phyloP scores from a whole-genome alignment of 2,797 vertebrate species.

The Octomys mimax region DNA sequence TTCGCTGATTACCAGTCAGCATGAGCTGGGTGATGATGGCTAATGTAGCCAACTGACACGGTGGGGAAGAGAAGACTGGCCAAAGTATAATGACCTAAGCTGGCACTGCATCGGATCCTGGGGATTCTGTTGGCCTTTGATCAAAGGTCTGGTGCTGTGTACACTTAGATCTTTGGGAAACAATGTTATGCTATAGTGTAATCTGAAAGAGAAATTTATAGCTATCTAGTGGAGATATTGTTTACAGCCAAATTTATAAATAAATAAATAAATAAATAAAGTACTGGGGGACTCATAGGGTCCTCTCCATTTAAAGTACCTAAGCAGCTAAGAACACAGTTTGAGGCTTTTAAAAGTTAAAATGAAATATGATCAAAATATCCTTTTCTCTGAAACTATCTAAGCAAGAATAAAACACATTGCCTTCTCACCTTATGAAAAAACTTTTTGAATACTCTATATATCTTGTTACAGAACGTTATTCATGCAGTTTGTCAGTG shows the following conservation, averaged over 20 bases:
- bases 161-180: constrained; percentile 26
- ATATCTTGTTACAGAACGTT: background rate
- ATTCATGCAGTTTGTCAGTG: background rate
- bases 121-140: constrained; percentile 68
- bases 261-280: constrained; percentile 34
- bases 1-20: constrained; percentile 69
- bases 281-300: background rate
- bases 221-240: background rate
- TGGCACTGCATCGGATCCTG: constrained; percentile 72
- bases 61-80: constrained; percentile 60
- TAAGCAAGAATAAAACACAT: background rate
- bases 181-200: background rate
- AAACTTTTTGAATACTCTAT: background rate
- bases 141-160: constrained; percentile 63
- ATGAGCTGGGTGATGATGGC: background rate
- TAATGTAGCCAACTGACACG: constrained; percentile 27
- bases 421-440: background rate
- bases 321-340: constrained; percentile 16
- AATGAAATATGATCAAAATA: constrained; percentile 58
- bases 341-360: constrained; percentile 33
- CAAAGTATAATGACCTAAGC: constrained; percentile 70
- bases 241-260: constrained; percentile 44
- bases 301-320: constrained; percentile 30
- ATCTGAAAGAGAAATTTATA: constrained; percentile 53
- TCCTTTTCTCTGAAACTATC: constrained; percentile 11